Evolutionary conservation across 2,797 vertebrate species (phyloP), one percentile per base, ranked within the genome.

Genomic region (Leptoclinus maculatus): DNA sequence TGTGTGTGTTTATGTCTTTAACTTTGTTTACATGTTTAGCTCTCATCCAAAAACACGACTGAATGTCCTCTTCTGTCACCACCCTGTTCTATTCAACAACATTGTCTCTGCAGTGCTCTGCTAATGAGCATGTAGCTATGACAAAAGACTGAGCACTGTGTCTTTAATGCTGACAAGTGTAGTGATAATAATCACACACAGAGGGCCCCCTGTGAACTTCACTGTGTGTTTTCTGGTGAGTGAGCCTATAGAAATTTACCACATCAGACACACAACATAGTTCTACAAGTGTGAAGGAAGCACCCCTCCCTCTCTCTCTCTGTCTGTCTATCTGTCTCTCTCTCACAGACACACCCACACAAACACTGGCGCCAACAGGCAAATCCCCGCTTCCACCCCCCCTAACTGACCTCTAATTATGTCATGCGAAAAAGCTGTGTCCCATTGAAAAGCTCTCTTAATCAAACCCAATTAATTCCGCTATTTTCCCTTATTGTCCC

Each of bases 401-500:
- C 73, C 76, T 79, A 88, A 78, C 88, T 94, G 95, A 95, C 94
- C 95, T 95, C 93, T 85, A 94, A 95, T 96, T 95, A 96, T 96
- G 96, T 96, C 95, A 95, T 96, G 95, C 93, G 93, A 95, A 95
- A 95, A 96, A 96, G 88, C 94, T 91, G 91, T 94, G 91, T 94
- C 94, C 94, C 92, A 94, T 94, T 95, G 91, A 95, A 95, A 95
- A 94, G 92, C 94, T 93, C 89, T 83, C 92, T 94, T 93, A 95
- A 96, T 96, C 96, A 96, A 95, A 94, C 93, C 94, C 94, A 93
- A 96, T 97, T 97, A 96, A 95, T 97, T 96, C 96, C 95, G 94
- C 96, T 94, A 91, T 93, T 94, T 95, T 95, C 93, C 92, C 94
- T 92, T 95, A 95, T 96, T 96, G 95, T 96, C 89, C 93, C 85